Evolutionary conservation across 1,140 invertebrate genomes (phyloP), one percentile per base, ranked within the genome.

Genomic region (Pseudomyrmex flavicornis): DNA sequence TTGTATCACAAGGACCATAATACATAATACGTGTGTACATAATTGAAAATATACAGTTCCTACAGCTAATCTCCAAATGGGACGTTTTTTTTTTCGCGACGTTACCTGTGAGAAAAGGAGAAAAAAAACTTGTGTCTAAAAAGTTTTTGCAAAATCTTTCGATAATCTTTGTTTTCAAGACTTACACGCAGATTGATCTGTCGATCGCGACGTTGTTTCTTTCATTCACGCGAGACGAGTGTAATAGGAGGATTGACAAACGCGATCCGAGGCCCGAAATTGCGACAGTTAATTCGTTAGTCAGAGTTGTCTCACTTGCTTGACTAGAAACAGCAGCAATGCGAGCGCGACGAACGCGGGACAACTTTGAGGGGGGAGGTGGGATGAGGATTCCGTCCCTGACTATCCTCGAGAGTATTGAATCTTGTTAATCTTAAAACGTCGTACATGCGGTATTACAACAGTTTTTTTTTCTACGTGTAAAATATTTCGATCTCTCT

Each of bases 401-500:
- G 68, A 73, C 61, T 88, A 72, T 65, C 44, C 52, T 44, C 61
- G 66, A 56, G 62, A 80, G 70, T 87, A 88, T 85, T 88, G 82
- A 88, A 86, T 0, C 35, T 35, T 5, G 35, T 35, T 35, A 35
- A 35, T 62, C 7, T 44, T 66, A 80, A 72, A 74, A 82, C 74
- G 35, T 62, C 68, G 10, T 44, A 62, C 83, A 56, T 75, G 22
- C 54, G 73, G 54, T 15, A 70, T 82, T 87, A 84, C 82, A 63
- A 20, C 26, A 35, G 35, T 35, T 5, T 35, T 35, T 35, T 35
- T 35, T 35, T 35, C 62, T 88, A 88, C 74, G 56, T 86, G 88
- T 89, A 89, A 88, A 89, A 89, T 89, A 76, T 86, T 66, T 83
- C 70, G 70, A 84, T 82, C 69, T 82, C 63, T 70, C 50, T 82